Evolutionary conservation across 2,113 vertebrate species (phyloP).

Genomic region (Takifugu bimaculatus): DNA sequence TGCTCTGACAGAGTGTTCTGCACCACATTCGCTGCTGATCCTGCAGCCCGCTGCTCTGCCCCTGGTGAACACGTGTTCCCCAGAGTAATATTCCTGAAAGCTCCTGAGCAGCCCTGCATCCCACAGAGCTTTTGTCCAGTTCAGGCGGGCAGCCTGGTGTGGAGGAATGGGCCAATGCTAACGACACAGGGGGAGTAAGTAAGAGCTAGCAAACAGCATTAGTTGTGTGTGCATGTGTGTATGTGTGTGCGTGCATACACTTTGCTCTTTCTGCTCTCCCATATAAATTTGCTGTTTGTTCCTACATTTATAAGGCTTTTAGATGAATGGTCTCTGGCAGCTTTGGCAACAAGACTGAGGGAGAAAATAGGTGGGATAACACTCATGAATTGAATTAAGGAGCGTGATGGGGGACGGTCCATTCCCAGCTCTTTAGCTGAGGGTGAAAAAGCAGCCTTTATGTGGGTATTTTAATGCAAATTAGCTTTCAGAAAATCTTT

Average conservation of each 20-base stretch:
- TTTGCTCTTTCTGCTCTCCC: too few relatives aligned
- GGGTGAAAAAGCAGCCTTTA: constrained; percentile 53
- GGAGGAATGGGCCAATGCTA: constrained; percentile 55
- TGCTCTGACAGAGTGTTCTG: constrained; percentile 7
- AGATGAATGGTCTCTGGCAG: constrained; percentile 42
- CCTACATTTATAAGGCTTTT: constrained; percentile 52
- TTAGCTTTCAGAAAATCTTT: constrained; percentile 40
- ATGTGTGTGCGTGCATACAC: constrained; percentile 7
- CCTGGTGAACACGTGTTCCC: constrained; percentile 38
- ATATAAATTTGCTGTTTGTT: constrained; percentile 14
- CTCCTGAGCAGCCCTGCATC: constrained; percentile 50
- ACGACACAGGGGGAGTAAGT: constrained; percentile 56
- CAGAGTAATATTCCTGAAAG: constrained; percentile 72
- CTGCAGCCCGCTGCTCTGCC: constrained; percentile 44
- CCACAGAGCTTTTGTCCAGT: constrained; percentile 65
- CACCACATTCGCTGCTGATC: constrained; percentile 54
- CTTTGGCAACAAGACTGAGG: constrained; percentile 16
- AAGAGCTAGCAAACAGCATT: constrained; percentile 43
- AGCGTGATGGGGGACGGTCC: constrained; percentile 39
- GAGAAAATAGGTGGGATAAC: constrained; percentile 25
- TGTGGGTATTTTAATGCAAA: constrained; percentile 68
- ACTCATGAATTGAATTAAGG: constrained; percentile 62
- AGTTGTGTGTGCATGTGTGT: constrained; percentile 15
- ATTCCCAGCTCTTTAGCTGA: constrained; percentile 50
- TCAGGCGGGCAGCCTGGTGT: constrained; percentile 20